These are phyloP conservation scores for Orchesellides sinensis DNA, from an alignment of 2,888 invertebrate genomes.

Conservation along the genomic window DNA sequence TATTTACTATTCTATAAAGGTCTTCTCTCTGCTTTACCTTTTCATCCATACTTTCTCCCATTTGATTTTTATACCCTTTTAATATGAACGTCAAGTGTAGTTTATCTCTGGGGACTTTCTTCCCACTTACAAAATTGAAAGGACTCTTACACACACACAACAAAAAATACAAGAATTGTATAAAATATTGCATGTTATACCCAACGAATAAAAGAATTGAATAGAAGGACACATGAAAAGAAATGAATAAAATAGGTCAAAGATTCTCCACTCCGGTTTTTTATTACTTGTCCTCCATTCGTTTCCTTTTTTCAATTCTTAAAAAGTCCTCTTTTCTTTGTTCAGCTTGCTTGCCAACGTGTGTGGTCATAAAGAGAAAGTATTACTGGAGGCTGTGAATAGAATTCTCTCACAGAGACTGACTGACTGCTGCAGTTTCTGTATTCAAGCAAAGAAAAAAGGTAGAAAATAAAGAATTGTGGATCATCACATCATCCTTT, in stretches of 20 bases:
- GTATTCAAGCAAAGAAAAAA: no score
- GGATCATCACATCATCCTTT: no score
- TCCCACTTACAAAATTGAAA: not conserved
- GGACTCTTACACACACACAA: not conserved
- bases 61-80: conserved; percentile 1
- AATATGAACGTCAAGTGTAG: not conserved
- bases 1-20: no score
- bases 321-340: no score
- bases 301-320: conserved; percentile 1
- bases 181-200: not conserved
- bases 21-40: no score
- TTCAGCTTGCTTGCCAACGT: no score
- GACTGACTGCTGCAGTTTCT: no score
- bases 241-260: conserved; percentile 45
- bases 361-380: no score
- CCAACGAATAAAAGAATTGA: not conserved
- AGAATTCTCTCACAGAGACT: no score
- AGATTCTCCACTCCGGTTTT: conserved; percentile 10
- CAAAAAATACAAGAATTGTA: no score
- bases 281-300: not conserved
- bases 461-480: no score
- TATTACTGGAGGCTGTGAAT: not conserved
- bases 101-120: not conserved
- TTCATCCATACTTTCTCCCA: not conserved
- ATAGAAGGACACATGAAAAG: not conserved